phyloP scores from a whole-genome alignment of 2,888 invertebrate species.

The Hypercompe scribonia region DNA sequence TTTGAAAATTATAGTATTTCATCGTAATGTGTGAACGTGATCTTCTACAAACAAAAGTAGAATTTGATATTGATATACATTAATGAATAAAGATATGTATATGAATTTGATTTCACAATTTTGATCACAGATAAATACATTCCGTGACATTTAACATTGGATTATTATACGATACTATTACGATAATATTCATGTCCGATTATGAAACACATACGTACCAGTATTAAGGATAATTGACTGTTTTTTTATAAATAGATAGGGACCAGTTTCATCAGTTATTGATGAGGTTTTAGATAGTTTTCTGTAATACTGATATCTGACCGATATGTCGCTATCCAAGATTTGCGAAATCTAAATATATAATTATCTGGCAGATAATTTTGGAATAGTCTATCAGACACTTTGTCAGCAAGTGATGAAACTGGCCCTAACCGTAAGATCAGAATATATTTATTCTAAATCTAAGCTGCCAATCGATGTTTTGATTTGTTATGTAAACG shows the following conservation, averaged over 20 bases:
- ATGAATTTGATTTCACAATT: constrained; percentile 28
- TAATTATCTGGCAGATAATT: too few relatives aligned
- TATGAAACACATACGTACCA: constrained; percentile 25
- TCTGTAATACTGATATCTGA: too few relatives aligned
- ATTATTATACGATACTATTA: constrained; percentile 26
- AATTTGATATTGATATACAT: constrained; percentile 9
- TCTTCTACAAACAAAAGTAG: not conserved
- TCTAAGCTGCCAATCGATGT: too few relatives aligned
- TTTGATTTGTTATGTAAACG: too few relatives aligned
- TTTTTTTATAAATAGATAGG: not conserved
- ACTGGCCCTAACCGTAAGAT: not conserved
- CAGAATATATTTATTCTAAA: too few relatives aligned
- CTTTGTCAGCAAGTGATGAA: too few relatives aligned
- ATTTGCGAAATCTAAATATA: too few relatives aligned
- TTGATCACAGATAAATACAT: constrained; percentile 33
- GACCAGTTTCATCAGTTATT: too few relatives aligned
- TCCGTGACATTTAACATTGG: constrained; percentile 48
- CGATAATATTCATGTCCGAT: constrained; percentile 23
- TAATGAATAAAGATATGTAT: constrained; percentile 13
- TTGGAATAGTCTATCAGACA: too few relatives aligned
- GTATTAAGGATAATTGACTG: not conserved
- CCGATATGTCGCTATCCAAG: too few relatives aligned
- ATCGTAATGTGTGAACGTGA: not conserved
- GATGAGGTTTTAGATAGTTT: too few relatives aligned
- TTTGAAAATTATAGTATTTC: not conserved